Conservation (phyloP, 23 tunicate species). For the Halocynthia roretzi region DNA sequence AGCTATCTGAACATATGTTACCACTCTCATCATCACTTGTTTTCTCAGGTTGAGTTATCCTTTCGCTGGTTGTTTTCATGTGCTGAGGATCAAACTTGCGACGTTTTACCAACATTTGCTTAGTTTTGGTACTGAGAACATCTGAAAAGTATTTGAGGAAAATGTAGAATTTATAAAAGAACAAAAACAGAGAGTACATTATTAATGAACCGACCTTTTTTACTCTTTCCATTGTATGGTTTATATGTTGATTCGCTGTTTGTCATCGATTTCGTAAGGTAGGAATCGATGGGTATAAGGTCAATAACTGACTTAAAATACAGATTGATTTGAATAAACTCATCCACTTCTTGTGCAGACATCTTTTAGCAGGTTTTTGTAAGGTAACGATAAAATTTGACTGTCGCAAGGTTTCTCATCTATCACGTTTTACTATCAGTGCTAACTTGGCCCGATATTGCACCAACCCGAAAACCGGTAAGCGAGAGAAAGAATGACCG, state of each 20-base stretch:
- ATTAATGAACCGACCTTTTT: too few relatives aligned
- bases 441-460: too few relatives aligned
- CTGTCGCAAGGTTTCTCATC: too few relatives aligned
- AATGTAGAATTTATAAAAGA: not conserved
- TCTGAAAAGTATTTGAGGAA: not conserved
- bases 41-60: not conserved
- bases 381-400: too few relatives aligned
- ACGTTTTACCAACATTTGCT: slow-evolving; percentile 22
- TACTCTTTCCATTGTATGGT: not conserved
- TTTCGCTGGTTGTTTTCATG: slow-evolving; percentile 32
- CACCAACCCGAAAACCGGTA: too few relatives aligned
- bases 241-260: not conserved
- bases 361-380: too few relatives aligned
- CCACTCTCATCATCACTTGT: slow-evolving; percentile 2
- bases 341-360: not conserved
- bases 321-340: slow-evolving; percentile 14
- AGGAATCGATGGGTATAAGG: slow-evolving; percentile 35
- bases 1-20: too few relatives aligned
- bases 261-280: not conserved
- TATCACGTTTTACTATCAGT: too few relatives aligned
- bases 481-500: too few relatives aligned
- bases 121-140: not conserved
- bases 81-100: slow-evolving; percentile 26
- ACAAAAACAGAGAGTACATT: not conserved
- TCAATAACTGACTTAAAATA: slow-evolving; percentile 55